These are phyloP conservation scores for Limosa lapponica DNA, from an alignment of 2,797 vertebrate genomes.

Conservation along the genomic window DNA sequence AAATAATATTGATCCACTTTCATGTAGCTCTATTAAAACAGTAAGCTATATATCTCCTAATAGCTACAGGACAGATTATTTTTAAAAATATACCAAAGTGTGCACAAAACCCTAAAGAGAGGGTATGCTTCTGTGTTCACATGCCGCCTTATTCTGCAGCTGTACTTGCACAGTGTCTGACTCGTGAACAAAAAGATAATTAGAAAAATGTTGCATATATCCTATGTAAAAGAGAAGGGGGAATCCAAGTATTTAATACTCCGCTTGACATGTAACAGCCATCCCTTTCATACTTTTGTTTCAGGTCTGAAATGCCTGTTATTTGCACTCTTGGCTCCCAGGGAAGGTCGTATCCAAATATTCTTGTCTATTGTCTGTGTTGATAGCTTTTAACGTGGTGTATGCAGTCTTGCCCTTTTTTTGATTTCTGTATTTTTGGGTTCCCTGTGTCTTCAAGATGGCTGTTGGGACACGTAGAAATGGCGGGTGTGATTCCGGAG, in stretches of 20 bases:
- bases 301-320: not conserved
- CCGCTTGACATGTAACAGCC: not conserved
- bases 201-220: constrained; percentile 1
- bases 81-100: constrained; percentile 5
- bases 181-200: constrained; percentile 20
- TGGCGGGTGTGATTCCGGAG: not conserved
- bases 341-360: not conserved
- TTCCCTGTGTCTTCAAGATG: not conserved
- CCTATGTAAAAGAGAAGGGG: not conserved
- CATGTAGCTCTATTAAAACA: constrained; percentile 76
- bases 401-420: not conserved
- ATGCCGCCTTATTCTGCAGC: not conserved
- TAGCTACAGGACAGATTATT: constrained; percentile 61
- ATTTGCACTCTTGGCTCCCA: not conserved
- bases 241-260: not conserved
- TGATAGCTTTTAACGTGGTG: not conserved
- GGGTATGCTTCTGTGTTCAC: not conserved
- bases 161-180: constrained; percentile 23
- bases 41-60: constrained; percentile 61
- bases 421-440: not conserved
- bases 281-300: constrained; percentile 12
- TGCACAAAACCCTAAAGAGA: not conserved
- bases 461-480: not conserved
- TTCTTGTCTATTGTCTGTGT: not conserved
- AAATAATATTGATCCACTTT: constrained; percentile 88